Evolutionary conservation across 2,888 invertebrate genomes (phyloP), one percentile per base, ranked within the genome.

Genomic region (Mythimna pallens): DNA sequence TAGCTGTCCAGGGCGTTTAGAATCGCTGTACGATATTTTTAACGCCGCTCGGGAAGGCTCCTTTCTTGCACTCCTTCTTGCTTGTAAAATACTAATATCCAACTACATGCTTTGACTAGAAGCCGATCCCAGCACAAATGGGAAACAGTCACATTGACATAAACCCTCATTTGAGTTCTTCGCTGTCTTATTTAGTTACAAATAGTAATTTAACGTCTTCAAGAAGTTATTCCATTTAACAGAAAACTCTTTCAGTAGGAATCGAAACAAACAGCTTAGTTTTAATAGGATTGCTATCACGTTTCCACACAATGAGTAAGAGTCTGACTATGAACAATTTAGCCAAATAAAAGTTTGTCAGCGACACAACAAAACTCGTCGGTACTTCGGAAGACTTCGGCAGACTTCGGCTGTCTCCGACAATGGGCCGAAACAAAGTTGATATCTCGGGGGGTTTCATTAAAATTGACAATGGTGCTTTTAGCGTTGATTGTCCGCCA

Each of bases 381-480:
- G 22, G 64, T 54, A 64, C 64, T 55, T 43, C 69, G 68, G 57
- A 71, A 76, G 79, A 65, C 70, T 47, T 47, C 47, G 47, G 47
- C 17, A 47, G 47, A 47, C 47, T 47, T 47, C 47, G 47, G 55
- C 22, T 54, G 62, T 76, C 73, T 71, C 73, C 62, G 62, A 85
- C 83, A 85, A 84, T 81, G 70, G 76, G 67, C 69, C 58, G 76
- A 84, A 80, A 87, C 87, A 87, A 89, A 88, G 86, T 89, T 88
- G 78, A 84, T 88, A 88, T 88, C 88, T 84, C 77, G 72, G 73
- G 72, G 70, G 83, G 81, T 88, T 89, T 88, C 89, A 89, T 88
- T 89, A 88, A 89, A 85, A 85, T 82, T 85, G 82, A 89, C 89
- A 89, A 89, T 86, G 85, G 81, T 84, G 86, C 88, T 87, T 85